Evolutionary conservation across 1,140 invertebrate species (phyloP).

Genomic region (Charaxes varanes): DNA sequence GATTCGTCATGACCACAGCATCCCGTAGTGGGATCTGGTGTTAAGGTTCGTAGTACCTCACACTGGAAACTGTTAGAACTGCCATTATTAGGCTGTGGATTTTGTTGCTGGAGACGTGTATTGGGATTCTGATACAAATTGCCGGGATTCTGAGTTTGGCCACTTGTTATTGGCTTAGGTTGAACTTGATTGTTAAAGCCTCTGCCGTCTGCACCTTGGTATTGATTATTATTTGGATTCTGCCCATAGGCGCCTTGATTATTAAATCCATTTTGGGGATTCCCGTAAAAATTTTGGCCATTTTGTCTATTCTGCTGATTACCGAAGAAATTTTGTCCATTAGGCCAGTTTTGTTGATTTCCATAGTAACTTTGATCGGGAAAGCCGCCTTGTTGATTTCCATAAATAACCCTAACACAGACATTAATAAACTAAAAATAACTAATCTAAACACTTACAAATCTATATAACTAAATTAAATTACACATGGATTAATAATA

Average conservation of each 20-base stretch:
- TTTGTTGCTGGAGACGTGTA: conserved; percentile 1
- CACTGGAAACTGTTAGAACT: conserved; percentile 12
- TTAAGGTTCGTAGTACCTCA: conserved; percentile 19
- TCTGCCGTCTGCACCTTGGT: not conserved
- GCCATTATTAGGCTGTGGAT: conserved; percentile 5
- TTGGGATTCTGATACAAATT: conserved; percentile 2
- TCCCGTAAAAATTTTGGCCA: conserved; percentile 10
- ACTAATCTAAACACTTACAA: too few relatives aligned
- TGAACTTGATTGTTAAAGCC: not conserved
- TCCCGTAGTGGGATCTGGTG: conserved; percentile 38
- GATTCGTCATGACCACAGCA: conserved; percentile 52
- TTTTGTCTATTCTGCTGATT: conserved; percentile 6
- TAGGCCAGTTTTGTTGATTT: conserved; percentile 2
- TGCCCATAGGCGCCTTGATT: conserved; percentile 4
- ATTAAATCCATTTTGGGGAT: conserved; percentile 2
- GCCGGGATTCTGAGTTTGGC: conserved; percentile 2
- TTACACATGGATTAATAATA: too few relatives aligned
- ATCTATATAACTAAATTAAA: too few relatives aligned
- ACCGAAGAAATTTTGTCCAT: conserved; percentile 5
- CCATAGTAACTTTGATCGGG: conserved; percentile 8
- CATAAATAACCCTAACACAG: too few relatives aligned
- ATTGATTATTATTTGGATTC: conserved; percentile 4
- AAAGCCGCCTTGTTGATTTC: too few relatives aligned
- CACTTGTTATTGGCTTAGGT: not conserved
- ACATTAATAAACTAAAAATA: too few relatives aligned